Conservation (phyloP, 2,113 vertebrate species). For the Coracopsis vasa region DNA sequence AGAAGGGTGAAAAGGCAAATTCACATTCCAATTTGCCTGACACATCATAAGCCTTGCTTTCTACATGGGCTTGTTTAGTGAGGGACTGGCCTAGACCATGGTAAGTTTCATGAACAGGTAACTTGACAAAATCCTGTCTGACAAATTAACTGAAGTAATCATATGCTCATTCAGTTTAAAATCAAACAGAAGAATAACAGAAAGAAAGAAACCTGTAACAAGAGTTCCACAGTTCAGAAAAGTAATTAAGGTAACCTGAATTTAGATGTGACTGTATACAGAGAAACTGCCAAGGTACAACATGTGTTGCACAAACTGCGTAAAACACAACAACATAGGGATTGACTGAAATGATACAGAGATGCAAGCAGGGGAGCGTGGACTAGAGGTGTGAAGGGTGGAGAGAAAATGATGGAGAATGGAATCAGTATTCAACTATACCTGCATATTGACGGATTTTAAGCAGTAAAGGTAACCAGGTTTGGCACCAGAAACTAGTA, state of each 20-base stretch:
- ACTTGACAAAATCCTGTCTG: background rate
- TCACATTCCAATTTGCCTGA: background rate
- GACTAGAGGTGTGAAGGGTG: background rate
- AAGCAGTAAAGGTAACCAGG: background rate
- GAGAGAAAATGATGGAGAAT: background rate
- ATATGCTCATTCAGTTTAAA: background rate
- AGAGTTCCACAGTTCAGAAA: background rate
- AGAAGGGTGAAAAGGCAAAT: background rate
- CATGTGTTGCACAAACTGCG: background rate
- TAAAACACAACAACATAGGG: background rate
- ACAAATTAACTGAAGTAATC: background rate
- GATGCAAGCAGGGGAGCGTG: background rate
- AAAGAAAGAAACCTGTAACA: background rate
- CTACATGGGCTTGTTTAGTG: background rate
- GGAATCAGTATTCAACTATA: background rate
- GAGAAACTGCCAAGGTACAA: background rate
- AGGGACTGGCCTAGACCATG: background rate
- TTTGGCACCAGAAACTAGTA: background rate
- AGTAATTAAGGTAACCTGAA: background rate
- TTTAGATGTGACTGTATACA: background rate
- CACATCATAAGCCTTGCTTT: background rate
- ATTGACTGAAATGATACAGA: background rate
- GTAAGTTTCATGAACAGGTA: background rate
- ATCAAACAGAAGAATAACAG: background rate
- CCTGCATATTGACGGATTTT: background rate